phyloP scores from a whole-genome alignment of 2,797 vertebrate genomes.

The Ibycter americanus region DNA sequence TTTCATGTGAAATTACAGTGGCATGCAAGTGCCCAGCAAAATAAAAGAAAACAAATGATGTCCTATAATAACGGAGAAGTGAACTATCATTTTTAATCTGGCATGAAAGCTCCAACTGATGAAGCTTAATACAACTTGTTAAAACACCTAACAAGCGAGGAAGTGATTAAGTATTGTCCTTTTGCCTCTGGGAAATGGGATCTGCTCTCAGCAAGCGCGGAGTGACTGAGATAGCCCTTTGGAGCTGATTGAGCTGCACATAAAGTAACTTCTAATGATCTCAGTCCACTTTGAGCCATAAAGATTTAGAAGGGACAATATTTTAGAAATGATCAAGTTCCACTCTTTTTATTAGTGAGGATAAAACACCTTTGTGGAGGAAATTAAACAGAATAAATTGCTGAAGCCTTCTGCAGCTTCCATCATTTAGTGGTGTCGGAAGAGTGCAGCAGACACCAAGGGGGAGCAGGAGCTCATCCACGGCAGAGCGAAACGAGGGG shows the following conservation, averaged over 20 bases:
- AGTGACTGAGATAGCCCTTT: conserved; percentile 48
- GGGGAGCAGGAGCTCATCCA: neutral
- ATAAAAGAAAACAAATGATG: conserved; percentile 72
- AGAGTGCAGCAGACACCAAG: neutral
- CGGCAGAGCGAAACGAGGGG: neutral
- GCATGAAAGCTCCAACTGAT: conserved; percentile 51
- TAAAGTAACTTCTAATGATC: conserved; percentile 67
- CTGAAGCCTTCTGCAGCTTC: conserved; percentile 19
- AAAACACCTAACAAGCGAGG: conserved; percentile 70
- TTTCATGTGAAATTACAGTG: conserved; percentile 65
- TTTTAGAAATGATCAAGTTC: conserved; percentile 71
- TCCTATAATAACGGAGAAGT: conserved; percentile 49
- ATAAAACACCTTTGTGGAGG: conserved; percentile 64
- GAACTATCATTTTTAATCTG: conserved; percentile 71
- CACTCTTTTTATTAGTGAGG: conserved; percentile 67
- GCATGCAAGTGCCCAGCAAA: conserved; percentile 55
- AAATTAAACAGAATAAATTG: conserved; percentile 68
- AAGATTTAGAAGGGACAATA: conserved; percentile 73
- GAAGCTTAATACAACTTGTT: conserved; percentile 73
- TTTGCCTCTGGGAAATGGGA: conserved; percentile 61
- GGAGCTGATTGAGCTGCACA: conserved; percentile 54
- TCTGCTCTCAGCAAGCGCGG: conserved; percentile 22
- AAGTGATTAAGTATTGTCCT: conserved; percentile 68
- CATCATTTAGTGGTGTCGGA: neutral
- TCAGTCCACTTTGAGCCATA: conserved; percentile 69